Conservation (phyloP, 2,888 invertebrate species). For the Agrotis puta region DNA sequence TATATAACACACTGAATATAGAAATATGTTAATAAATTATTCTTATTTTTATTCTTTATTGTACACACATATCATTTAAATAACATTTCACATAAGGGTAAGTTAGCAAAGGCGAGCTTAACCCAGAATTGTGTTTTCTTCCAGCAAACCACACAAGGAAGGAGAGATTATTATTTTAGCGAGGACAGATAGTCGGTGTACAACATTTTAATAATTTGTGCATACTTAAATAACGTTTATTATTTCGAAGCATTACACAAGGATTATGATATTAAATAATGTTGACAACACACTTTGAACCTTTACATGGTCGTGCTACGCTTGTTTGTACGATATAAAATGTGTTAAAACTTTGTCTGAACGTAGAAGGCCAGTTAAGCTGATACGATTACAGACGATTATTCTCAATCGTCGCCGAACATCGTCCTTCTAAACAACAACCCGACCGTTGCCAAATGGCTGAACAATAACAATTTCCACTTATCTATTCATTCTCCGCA, state of each 20-base stretch:
- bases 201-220: no score
- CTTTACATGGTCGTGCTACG: not conserved
- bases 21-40: no score
- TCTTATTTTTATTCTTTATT: no score
- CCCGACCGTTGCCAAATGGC: conserved; percentile 28
- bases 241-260: not conserved
- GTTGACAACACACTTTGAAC: not conserved
- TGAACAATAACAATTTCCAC: conserved; percentile 55
- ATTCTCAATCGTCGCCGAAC: conserved; percentile 23
- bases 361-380: conserved; percentile 15
- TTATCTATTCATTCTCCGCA: conserved; percentile 53
- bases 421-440: conserved; percentile 13
- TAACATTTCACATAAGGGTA: no score
- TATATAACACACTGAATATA: no score
- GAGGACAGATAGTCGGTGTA: no score
- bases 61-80: no score
- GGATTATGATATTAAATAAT: conserved; percentile 1
- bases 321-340: not conserved
- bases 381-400: conserved; percentile 10
- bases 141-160: no score
- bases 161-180: no score
- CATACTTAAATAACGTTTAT: conserved; percentile 2
- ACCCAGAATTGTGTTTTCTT: no score
- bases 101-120: no score
- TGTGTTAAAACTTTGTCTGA: conserved; percentile 2